Evolutionary conservation across 2,113 vertebrate species (phyloP), one percentile per base, ranked within the genome.

Genomic region (Catharus minimus): DNA sequence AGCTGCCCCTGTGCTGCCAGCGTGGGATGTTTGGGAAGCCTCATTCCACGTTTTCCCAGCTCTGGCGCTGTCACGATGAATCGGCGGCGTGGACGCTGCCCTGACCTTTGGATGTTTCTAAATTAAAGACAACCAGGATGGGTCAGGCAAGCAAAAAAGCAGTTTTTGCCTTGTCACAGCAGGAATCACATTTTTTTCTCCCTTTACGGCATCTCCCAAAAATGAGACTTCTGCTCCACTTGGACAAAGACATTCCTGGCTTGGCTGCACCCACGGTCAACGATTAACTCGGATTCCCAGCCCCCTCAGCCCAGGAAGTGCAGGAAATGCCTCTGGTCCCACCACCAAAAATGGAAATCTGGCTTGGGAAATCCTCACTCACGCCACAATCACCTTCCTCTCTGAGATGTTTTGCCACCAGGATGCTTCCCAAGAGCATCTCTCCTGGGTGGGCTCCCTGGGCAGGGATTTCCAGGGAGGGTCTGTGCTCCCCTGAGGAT

Each of bases 401-500:
- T 0, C 2, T 0, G n/a, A 2, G 3, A 11, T 2, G 47, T 26
- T 49, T 7, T 23, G 0, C n/a, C 68, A 38, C 0, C 1, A 4
- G 62, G 64, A 16, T 2, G 36, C 28, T 39, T 3, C 33, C 38
- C 88, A 0, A 5, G 0, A 33, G 74, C 1, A 0, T 2, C 33
- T 33, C 10, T 9, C 13, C 49, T 2, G 53, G 15, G 4, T 0
- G 2, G 67, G 2, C 3, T n/a, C 20, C 36, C 15, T 0, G 6
- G 13, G 2, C 6, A 23, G 0, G 10, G 49, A 49, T 36, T 44
- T 3, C 3, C 15, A 46, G 73, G 47, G 5, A 4, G 32, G 15
- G 4, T 13, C 41, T 30, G 27, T 21, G 33, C 68, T 32, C 17
- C 0, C 2, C 47, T 4, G 7, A 15, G 38, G 79, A 2, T 0